Percentiles rank a stretch among this genome's conserved stretches.
Evolutionary conservation across 1,140 invertebrate genomes (phyloP).

Genomic region (Riptortus pedestris): DNA sequence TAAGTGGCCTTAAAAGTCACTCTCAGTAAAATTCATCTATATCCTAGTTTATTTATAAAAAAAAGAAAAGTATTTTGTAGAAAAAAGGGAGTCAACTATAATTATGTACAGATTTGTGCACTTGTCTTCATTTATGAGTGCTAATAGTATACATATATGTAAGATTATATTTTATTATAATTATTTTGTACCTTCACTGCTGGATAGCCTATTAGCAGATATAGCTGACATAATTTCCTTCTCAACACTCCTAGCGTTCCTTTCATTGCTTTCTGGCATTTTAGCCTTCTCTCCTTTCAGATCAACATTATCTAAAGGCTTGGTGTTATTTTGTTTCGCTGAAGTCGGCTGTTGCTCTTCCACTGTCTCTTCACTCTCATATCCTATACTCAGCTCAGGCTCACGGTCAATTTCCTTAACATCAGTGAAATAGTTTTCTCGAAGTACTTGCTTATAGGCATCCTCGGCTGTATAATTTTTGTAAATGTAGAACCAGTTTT

Average conservation of each 20-base stretch:
- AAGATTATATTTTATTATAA: background rate
- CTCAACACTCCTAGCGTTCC: background rate
- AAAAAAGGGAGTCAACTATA: too few species aligned
- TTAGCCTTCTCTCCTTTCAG: background rate
- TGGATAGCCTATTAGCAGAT: constrained; percentile 41
- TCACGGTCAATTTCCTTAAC: constrained; percentile 35
- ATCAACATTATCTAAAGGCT: background rate
- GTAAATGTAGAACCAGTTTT: constrained; percentile 53
- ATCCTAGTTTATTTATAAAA: too few species aligned
- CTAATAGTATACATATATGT: too few species aligned
- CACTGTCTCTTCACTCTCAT: too few species aligned
- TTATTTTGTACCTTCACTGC: constrained; percentile 38
- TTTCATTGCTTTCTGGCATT: background rate
- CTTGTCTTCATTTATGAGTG: too few species aligned
- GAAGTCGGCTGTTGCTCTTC: background rate
- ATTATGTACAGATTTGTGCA: too few species aligned
- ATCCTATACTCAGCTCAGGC: background rate
- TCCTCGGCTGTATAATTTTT: constrained; percentile 49
- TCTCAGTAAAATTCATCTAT: too few species aligned
- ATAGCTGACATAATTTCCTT: constrained; percentile 30
- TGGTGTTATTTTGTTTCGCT: background rate
- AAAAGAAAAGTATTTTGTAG: too few species aligned
- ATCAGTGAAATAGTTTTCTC: constrained; percentile 47
- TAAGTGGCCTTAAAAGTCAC: too few species aligned
- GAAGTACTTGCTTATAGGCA: constrained; percentile 45